Percentiles rank a stretch among this genome's conserved stretches.
These are phyloP conservation scores for Machimus rusticus DNA, from an alignment of 2,888 invertebrate genomes.

Conservation along the genomic window DNA sequence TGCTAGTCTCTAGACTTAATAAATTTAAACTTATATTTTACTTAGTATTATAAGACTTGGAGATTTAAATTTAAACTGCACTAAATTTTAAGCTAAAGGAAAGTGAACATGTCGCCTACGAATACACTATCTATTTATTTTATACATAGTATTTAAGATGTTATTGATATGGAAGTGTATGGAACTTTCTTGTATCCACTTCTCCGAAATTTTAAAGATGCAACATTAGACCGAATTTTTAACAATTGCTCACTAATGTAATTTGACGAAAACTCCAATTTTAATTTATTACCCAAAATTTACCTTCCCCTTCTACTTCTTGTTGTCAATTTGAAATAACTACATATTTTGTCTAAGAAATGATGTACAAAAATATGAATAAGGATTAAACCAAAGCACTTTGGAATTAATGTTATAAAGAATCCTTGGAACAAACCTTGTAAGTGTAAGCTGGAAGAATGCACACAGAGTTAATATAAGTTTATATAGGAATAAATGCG, in stretches of 20 bases:
- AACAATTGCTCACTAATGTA: not conserved
- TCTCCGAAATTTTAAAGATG: not conserved
- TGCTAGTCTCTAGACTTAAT: not conserved
- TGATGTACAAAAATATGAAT: not conserved
- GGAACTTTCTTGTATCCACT: not conserved
- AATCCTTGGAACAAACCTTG: not conserved
- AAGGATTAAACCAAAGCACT: not conserved
- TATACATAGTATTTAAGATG: not conserved
- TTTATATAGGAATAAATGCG: not conserved
- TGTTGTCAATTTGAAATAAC: not conserved
- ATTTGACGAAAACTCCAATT: not conserved
- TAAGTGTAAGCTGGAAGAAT: not conserved
- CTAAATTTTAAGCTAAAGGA: not conserved
- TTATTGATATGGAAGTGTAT: not conserved
- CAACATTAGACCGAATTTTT: not conserved
- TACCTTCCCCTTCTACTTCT: not conserved
- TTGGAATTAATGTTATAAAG: not conserved
- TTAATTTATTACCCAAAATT: not conserved
- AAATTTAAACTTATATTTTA: not conserved
- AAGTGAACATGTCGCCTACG: not conserved
- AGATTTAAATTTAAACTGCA: not conserved
- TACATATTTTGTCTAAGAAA: not conserved
- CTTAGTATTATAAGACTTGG: not conserved
- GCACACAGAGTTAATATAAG: not conserved
- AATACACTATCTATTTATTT: not conserved